These are phyloP conservation scores for Hemiscyllium ocellatum DNA, from an alignment of 2,113 vertebrate genomes.

Conservation along the genomic window DNA sequence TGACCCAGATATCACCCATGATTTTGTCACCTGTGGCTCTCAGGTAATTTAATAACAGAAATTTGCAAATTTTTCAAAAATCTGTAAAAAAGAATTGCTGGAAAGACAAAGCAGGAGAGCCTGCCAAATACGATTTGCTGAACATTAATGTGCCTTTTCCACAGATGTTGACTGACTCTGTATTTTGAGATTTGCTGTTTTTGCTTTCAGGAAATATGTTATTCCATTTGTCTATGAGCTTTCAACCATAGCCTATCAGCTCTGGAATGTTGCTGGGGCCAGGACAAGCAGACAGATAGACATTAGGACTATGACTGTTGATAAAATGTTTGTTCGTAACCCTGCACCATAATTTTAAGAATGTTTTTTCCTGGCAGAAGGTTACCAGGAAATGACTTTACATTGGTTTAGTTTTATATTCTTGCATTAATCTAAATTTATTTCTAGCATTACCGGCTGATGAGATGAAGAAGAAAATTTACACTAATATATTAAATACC, in stretches of 20 bases:
- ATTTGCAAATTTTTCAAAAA: background rate
- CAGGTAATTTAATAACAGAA: background rate
- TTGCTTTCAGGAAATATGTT: background rate
- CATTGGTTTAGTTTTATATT: background rate
- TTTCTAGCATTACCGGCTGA: background rate
- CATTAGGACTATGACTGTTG: background rate
- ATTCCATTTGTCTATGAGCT: background rate
- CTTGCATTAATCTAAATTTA: background rate
- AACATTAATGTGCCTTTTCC: background rate
- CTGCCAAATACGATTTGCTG: background rate
- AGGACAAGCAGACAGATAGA: background rate
- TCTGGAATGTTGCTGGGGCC: background rate
- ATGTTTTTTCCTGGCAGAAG: background rate
- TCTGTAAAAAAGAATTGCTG: background rate
- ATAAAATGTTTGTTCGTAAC: background rate
- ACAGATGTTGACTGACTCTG: background rate
- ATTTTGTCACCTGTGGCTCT: background rate
- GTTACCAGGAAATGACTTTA: background rate
- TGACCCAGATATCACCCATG: background rate
- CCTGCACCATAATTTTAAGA: background rate
- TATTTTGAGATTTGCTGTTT: background rate
- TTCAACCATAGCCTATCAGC: slow-evolving; percentile 9
- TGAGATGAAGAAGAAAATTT: background rate
- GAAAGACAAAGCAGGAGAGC: background rate
- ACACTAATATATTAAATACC: background rate